phyloP scores from a whole-genome alignment of 2,888 invertebrate genomes.

The Maniola hyperantus region DNA sequence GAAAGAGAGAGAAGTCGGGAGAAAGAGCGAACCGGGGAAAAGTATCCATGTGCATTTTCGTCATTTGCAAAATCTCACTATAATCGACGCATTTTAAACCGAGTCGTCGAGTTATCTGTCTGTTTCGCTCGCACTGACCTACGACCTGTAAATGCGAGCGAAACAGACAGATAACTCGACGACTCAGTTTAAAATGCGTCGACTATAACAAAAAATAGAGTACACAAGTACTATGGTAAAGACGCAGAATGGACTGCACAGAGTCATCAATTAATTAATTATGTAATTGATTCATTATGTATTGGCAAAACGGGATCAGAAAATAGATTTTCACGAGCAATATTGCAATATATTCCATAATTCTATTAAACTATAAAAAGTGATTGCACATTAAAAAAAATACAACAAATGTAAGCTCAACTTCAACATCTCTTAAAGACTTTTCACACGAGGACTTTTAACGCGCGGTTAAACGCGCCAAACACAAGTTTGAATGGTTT shows the following conservation, averaged over 20 bases:
- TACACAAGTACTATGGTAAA: conserved; percentile 47
- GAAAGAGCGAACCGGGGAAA: conserved; percentile 1
- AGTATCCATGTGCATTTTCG: conserved; percentile 4
- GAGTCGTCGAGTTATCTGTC: too few species aligned
- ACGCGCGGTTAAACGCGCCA: neutral
- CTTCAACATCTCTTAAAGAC: conserved; percentile 41
- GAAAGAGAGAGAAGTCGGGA: neutral
- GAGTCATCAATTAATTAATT: conserved; percentile 40
- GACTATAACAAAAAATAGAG: conserved; percentile 40
- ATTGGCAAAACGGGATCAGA: conserved; percentile 51
- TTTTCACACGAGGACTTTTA: neutral
- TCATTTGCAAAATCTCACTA: conserved; percentile 14
- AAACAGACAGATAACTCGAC: too few species aligned
- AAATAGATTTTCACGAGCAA: conserved; percentile 49
- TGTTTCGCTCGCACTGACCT: too few species aligned
- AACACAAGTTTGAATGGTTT: too few species aligned
- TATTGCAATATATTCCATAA: conserved; percentile 39
- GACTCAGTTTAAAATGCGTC: too few species aligned
- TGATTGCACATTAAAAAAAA: conserved; percentile 59
- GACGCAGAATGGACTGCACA: conserved; percentile 52
- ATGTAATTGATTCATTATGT: conserved; percentile 40
- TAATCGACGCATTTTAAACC: too few species aligned
- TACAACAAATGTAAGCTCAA: conserved; percentile 67
- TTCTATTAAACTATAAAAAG: conserved; percentile 47
- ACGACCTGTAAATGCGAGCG: too few species aligned